Evolutionary conservation across 2,113 vertebrate genomes (phyloP).

Genomic region (Etheostoma cragini): DNA sequence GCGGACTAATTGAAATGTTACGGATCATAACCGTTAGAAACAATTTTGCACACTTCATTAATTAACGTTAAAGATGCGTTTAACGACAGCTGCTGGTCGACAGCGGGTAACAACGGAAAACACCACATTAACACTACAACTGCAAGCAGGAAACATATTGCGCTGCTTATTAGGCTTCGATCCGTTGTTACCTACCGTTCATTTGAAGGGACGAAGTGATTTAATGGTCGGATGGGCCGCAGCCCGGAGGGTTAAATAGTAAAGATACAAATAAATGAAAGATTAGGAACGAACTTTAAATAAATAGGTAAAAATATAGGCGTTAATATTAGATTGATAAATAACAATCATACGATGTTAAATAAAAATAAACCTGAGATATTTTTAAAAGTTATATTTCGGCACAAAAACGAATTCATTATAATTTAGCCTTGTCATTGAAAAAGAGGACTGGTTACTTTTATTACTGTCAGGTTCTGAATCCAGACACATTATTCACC

Average conservation of each 20-base stretch:
- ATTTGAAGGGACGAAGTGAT: neutral
- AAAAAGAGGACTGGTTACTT: neutral
- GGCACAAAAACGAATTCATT: neutral
- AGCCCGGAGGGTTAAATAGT: neutral
- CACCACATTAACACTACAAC: conserved; percentile 59
- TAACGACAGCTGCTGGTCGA: conserved; percentile 88
- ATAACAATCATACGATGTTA: neutral
- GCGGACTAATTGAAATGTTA: conserved; percentile 85
- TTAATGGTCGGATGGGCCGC: neutral
- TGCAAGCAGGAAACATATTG: conserved; percentile 59
- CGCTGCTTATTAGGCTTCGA: conserved; percentile 36
- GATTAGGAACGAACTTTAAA: neutral
- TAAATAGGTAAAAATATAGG: too few relatives aligned
- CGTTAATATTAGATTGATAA: too few relatives aligned
- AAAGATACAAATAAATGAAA: neutral
- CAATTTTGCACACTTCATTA: conserved; percentile 90
- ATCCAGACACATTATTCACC: neutral
- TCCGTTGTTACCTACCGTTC: conserved; percentile 39
- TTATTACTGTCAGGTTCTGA: neutral
- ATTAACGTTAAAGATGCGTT: conserved; percentile 88
- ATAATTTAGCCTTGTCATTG: too few relatives aligned
- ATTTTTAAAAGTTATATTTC: neutral
- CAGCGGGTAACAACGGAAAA: conserved; percentile 82
- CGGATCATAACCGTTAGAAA: conserved; percentile 89
- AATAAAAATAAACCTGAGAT: neutral